These are phyloP conservation scores for Ptychochromis oligacanthus DNA, from an alignment of 2,113 vertebrate species.

Conservation along the genomic window DNA sequence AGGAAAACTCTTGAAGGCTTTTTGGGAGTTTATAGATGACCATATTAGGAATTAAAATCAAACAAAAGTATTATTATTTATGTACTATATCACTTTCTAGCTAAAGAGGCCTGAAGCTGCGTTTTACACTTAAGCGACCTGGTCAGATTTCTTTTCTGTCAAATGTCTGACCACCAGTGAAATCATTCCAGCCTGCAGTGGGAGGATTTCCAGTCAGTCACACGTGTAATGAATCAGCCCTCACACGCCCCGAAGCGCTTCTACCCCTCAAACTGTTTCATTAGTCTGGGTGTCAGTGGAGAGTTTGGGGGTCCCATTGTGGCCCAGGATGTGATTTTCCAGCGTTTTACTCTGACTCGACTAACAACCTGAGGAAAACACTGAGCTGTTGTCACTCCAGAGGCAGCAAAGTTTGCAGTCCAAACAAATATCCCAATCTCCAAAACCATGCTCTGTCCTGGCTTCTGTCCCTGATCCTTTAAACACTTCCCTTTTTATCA, in stretches of 20 bases:
- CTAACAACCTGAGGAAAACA: not conserved
- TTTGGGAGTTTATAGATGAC: not conserved
- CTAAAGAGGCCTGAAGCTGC: not conserved
- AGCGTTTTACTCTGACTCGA: not conserved
- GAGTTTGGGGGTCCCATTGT: not conserved
- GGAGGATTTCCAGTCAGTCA: not conserved
- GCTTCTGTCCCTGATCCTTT: not conserved
- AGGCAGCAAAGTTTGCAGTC: not conserved
- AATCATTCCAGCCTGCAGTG: not conserved
- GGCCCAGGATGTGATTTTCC: not conserved
- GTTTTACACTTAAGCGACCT: not conserved
- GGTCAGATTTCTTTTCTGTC: not conserved
- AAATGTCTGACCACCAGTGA: not conserved
- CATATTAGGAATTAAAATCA: too few relatives aligned
- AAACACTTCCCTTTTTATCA: not conserved
- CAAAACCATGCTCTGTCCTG: not conserved
- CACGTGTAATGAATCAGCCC: not conserved
- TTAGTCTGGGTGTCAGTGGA: slow-evolving; percentile 3
- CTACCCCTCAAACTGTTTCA: slow-evolving; percentile 1
- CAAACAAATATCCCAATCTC: not conserved
- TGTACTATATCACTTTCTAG: not conserved
- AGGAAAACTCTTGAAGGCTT: not conserved
- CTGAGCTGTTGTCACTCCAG: not conserved
- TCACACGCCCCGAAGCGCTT: not conserved
- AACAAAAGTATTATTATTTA: too few relatives aligned